Conservation (phyloP, 2,113 vertebrate genomes). For the Ctenodactylus gundi region DNA sequence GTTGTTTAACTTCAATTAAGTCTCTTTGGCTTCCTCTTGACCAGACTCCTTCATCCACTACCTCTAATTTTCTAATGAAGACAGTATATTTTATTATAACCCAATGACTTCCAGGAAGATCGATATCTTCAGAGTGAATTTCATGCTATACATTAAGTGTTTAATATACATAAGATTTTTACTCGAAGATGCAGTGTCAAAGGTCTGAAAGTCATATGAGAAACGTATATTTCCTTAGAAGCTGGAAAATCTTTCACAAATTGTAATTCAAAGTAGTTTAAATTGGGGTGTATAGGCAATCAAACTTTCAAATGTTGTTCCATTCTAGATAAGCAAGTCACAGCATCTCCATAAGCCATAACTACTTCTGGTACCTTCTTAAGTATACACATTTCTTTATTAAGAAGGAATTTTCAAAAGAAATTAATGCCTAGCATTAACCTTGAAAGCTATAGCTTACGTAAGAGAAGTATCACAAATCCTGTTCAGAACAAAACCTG, state of each 20-base stretch:
- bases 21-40: neutral
- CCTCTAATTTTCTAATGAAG: conserved; percentile 35
- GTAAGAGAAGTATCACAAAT: neutral
- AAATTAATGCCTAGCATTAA: neutral
- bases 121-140: conserved; percentile 29
- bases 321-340: neutral
- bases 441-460: neutral
- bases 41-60: neutral
- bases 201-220: neutral
- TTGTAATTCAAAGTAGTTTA: conserved; percentile 9
- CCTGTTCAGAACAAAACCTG: neutral
- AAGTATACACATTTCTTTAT: conserved; percentile 3
- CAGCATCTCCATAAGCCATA: neutral
- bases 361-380: neutral
- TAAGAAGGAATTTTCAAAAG: neutral
- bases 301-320: neutral
- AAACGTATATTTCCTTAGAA: neutral
- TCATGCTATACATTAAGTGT: neutral
- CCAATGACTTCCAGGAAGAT: neutral
- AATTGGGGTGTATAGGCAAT: neutral
- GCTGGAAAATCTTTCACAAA: neutral
- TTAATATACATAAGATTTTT: neutral
- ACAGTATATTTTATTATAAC: conserved; percentile 3
- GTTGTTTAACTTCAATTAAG: conserved; percentile 18
- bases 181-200: neutral